Evolutionary conservation across 2,888 invertebrate species (phyloP), one percentile per base, ranked within the genome.

Genomic region (Willowsia nigromaculata): DNA sequence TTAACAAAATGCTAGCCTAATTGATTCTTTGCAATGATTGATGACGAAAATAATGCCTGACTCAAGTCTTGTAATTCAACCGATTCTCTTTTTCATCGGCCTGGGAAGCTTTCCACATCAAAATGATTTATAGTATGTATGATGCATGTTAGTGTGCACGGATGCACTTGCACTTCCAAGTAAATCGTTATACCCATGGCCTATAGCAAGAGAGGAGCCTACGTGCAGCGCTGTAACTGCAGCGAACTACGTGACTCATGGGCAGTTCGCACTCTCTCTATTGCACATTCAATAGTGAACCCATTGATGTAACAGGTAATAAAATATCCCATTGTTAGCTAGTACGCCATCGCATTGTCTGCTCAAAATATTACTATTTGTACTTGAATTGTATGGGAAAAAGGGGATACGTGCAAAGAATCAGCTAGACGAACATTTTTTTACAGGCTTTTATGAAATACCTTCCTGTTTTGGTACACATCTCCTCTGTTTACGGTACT

Each of bases 341-440:
- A n/a, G n/a, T n/a, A n/a, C n/a, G n/a, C n/a, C n/a, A n/a, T n/a
- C n/a, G n/a, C n/a, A n/a, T n/a, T n/a, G n/a, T n/a, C n/a, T n/a
- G n/a, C n/a, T n/a, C n/a, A n/a, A n/a, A n/a, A n/a, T n/a, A n/a
- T n/a, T n/a, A n/a, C n/a, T n/a, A n/a, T n/a, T n/a, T n/a, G n/a
- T n/a, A n/a, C n/a, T n/a, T n/a, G n/a, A n/a, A n/a, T n/a, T n/a
- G n/a, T n/a, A n/a, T n/a, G n/a, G n/a, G n/a, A n/a, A n/a, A 84
- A 84, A 22, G 25, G 33, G 43, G 22, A n/a, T 78, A 78, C 78
- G 78, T 78, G 78, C 78, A 13, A 78, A 30, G 15, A 53, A 50
- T 78, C 78, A 78, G 78, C 50, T 78, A 78, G 30, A 33, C 78
- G n/a, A n/a, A n/a, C 11, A 65, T 2, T 25, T 37, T 50, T 78